A percentile compares a stretch with the other conserved stretches of the same genome.
Evolutionary conservation across 2,797 vertebrate species (phyloP).

Genomic region (Poeciliopsis infans): DNA sequence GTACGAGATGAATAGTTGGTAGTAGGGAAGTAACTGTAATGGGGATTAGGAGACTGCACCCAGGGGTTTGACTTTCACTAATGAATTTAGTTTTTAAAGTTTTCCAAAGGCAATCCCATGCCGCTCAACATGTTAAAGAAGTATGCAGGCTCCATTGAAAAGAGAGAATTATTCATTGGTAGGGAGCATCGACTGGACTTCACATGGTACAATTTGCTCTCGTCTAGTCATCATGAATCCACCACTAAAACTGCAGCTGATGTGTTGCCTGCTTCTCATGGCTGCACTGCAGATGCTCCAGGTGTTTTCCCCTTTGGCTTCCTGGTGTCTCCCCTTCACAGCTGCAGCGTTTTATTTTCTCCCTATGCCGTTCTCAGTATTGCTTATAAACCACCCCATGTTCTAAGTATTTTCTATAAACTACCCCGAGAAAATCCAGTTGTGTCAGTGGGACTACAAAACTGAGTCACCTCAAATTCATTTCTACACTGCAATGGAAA

Average conservation of each 20-base stretch:
- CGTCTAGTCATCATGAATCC: conserved; percentile 10
- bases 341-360: conserved; percentile 30
- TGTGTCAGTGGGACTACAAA: conserved; percentile 7
- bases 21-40: conserved; percentile 56
- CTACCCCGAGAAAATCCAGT: background rate
- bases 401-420: background rate
- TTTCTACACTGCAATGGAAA: background rate
- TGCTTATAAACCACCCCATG: background rate
- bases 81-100: conserved; percentile 60
- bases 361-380: conserved; percentile 11
- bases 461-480: background rate
- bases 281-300: conserved; percentile 56
- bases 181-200: conserved; percentile 13
- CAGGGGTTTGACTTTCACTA: conserved; percentile 46
- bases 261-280: conserved; percentile 20
- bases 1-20: conserved; percentile 54
- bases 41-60: conserved; percentile 35
- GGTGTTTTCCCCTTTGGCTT: conserved; percentile 48
- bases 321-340: conserved; percentile 22
- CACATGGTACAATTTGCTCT: conserved; percentile 17
- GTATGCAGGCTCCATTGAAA: background rate
- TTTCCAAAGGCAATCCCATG: conserved; percentile 37
- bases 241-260: conserved; percentile 24
- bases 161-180: conserved; percentile 11
- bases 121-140: conserved; percentile 25